Base-by-base conservation (phyloP, 2,113 vertebrate species). In the Entosphenus tridentatus region DNA sequence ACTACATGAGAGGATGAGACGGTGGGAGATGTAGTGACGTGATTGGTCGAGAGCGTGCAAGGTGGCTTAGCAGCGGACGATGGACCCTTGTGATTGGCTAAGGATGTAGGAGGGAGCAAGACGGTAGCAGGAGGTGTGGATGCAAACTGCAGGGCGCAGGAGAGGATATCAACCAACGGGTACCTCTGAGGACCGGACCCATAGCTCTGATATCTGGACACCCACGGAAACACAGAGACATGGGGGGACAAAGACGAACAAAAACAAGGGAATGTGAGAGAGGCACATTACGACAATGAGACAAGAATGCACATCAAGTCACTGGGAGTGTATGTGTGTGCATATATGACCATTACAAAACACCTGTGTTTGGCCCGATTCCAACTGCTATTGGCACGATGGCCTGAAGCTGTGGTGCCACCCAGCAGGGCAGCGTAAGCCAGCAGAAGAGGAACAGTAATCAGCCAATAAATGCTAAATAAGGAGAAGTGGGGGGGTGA, bases 61-160 rank as follows among this genome's bases (percentile, higher is more conserved):
- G 39, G 39, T 39, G 39, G 6, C 39, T 39, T 39, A 6, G 39
- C 39, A 39, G 39, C 39, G 39, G 39, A 39, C 39, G 39, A 39
- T 39, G 39, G 5, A 39, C 39, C 39, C 39, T 39, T 39, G 39
- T 39, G 39, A 39, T 39, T 39, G 39, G 6, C 39, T 39, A 39
- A 39, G 39, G 39, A 39, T 39, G 6, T 39, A 39, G 39, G 79
- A 4, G 74, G 69, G 2, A 80, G 74, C 2, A 77, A 65, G 54
- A 72, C 17, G 12, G 14, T 78, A 2, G 81, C 70, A 0, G 82
- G 78, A 71, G 84, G 85, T 1, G 87, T 83, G 16, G 82, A 77
- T n/a, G 87, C 76, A 71, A 96, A 98, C 73, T 98, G 89, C 9
- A 95, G 79, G 10, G 95, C 84, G 0, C 90, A 95, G 75, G 88